These are phyloP conservation scores for Crocallis elinguaria DNA, from an alignment of 2,888 invertebrate species.

Conservation along the genomic window DNA sequence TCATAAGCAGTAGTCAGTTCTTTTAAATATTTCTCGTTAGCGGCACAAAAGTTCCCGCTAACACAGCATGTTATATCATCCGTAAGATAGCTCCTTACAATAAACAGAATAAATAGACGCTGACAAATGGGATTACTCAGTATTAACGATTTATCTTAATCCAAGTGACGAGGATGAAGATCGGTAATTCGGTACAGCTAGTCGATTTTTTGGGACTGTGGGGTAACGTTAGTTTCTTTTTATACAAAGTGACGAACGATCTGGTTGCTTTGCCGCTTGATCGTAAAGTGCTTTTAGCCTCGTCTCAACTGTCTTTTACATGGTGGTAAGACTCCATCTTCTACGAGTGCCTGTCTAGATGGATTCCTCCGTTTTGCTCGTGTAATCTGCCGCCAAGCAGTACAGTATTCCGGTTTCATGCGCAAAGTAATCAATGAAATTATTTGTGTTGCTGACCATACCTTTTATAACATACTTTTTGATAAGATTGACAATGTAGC, in stretches of 20 bases:
- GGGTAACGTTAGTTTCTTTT: background rate
- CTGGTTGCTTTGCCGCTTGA: too few species aligned
- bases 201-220: constrained; percentile 4
- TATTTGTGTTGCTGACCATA: background rate
- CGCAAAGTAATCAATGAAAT: too few species aligned
- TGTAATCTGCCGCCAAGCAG: too few species aligned
- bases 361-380: too few species aligned
- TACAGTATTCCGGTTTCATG: too few species aligned
- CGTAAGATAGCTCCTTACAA: constrained; percentile 28
- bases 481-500: too few species aligned
- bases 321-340: too few species aligned
- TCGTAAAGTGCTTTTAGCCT: too few species aligned
- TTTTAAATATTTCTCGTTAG: background rate
- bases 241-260: too few species aligned
- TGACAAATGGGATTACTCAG: constrained; percentile 36
- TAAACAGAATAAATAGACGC: constrained; percentile 36
- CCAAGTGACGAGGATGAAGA: constrained; percentile 35
- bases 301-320: too few species aligned
- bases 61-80: constrained; percentile 17
- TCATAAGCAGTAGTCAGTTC: too few species aligned
- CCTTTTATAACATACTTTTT: background rate
- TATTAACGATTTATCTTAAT: constrained; percentile 39
- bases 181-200: constrained; percentile 19
- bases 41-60: background rate
- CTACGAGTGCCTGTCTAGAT: too few species aligned